Base-by-base conservation (phyloP, 1,140 invertebrate genomes). In the Pentalonia nigronervosa region DNA sequence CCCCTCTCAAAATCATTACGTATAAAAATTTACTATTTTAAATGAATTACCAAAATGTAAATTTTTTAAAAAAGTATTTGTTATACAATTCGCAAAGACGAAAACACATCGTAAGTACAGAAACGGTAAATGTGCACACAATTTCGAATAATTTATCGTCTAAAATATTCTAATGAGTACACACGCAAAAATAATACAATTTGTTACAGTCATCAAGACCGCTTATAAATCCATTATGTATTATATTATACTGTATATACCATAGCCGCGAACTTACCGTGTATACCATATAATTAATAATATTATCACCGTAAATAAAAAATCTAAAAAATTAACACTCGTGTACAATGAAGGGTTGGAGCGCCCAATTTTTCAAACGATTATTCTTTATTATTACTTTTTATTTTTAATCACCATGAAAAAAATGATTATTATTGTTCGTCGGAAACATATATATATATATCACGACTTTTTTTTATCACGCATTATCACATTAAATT, bases 371-470 rank as follows among this genome's bases (percentile, higher is more conserved):
- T 14, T 48, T 48, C 25, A 48, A 87, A n/a, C n/a, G 48, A 50
- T 87, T 87, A 48, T 87, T 48, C 47, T 50, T 48, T 48, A n/a
- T 87, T n/a, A 30, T 87, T 48, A 86, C 30, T 48, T 87, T n/a
- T 7, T n/a, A 45, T 87, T 87, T 76, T n/a, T 23, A 87, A 48
- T 84, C 83, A 9, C 30, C 84, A 25, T 86, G 30, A 84, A 86
- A 87, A 87, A 50, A 87, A 87, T n/a, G 0, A 87, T 48, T 87
- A 87, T 87, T 50, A 50, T 48, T 87, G 48, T 87, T 87, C n/a
- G 30, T 30, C n/a, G 6, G 25, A 34, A 87, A 87, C 21, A 41
- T 9, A 84, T n/a, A n/a, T n/a, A 41, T 41, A 41, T 45, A 87
- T 21, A 87, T 87, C 45, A 48, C 17, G 30, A 48, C 4, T 48